Evolutionary conservation across 2,888 invertebrate genomes (phyloP), one percentile per base, ranked within the genome.

Genomic region (Hypolimnas misippus): DNA sequence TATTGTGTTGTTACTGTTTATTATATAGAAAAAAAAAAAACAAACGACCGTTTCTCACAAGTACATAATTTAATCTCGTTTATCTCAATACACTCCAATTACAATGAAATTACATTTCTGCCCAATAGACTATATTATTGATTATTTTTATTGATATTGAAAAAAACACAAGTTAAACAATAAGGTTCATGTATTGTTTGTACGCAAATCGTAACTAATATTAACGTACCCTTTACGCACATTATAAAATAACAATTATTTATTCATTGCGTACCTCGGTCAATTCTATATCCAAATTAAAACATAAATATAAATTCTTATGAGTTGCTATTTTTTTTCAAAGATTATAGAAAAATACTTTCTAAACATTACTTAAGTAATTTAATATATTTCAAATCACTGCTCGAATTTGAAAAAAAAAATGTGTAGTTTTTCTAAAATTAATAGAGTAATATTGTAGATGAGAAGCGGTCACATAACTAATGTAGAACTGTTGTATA

Each of bases 401-500:
- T 46, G 21, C 19, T 46, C 21, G 21, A 46, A 21, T 46, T 46
- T 19, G 19, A 40, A 12, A n/a, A 25, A 40, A 12, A n/a, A 25
- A 10, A 29, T 12, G 21, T 14, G 16, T 33, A n/a, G 10, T 53
- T 38, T 46, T 49, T 29, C 17, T 17, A 42, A 17, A 29, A 7
- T 31, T 12, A 46, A 21, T 29, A 19, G n/a, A 57, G 5, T 19
- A 46, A 17, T 46, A 33, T 33, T 35, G 40, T 50, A 42, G 52
- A 65, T 71, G 74, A 71, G 83, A 83, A 83, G 81, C 83, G 86
- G 81, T 85, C 82, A 74, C 74, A 70, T 71, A 71, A 49, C 8
- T 21, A n/a, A 72, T 78, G 77, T 86, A 86, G 84, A 79, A 76
- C 74, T 83, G 77, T 75, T 88, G 87, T 89, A 87, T 77, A 87